These are phyloP conservation scores for Corvus cornix DNA, from an alignment of 2,113 vertebrate genomes.

Conservation along the genomic window DNA sequence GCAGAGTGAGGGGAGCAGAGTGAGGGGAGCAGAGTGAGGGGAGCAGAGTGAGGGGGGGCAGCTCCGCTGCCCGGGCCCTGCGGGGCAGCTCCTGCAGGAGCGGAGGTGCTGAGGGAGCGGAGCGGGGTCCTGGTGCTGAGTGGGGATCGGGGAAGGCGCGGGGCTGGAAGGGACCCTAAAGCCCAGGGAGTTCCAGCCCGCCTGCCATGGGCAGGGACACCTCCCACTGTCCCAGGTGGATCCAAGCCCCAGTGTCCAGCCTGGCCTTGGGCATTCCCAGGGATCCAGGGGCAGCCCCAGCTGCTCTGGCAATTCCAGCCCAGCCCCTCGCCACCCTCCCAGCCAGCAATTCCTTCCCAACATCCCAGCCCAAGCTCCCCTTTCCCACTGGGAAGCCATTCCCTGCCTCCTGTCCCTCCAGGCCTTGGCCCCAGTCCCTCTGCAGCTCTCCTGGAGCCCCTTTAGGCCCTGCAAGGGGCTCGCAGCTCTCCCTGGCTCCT, in stretches of 20 bases:
- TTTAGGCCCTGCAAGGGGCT: not conserved
- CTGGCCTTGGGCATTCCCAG: not conserved
- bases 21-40: too few species aligned
- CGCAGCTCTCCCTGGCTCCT: not conserved
- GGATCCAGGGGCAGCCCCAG: not conserved
- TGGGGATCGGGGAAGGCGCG: not conserved
- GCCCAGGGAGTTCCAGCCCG: rapidly evolving
- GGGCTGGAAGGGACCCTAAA: not conserved
- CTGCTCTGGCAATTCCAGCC: not conserved
- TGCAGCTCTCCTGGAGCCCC: not conserved
- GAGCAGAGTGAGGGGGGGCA: constrained; percentile 5
- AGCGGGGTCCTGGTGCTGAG: not conserved
- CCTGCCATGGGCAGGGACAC: not conserved
- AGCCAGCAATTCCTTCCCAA: not conserved
- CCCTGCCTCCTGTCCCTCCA: not conserved
- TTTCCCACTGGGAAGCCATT: not conserved
- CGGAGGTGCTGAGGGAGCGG: not conserved
- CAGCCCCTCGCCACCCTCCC: not conserved
- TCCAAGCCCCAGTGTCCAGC: not conserved
- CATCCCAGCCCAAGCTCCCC: not conserved
- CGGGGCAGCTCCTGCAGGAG: not conserved
- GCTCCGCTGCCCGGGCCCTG: constrained; percentile 7
- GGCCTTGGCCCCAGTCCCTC: not conserved
- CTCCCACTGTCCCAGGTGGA: rapidly evolving
- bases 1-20: not conserved